Evolutionary conservation across 2,113 vertebrate genomes (phyloP).

Genomic region (Poeciliopsis occidentalis): DNA sequence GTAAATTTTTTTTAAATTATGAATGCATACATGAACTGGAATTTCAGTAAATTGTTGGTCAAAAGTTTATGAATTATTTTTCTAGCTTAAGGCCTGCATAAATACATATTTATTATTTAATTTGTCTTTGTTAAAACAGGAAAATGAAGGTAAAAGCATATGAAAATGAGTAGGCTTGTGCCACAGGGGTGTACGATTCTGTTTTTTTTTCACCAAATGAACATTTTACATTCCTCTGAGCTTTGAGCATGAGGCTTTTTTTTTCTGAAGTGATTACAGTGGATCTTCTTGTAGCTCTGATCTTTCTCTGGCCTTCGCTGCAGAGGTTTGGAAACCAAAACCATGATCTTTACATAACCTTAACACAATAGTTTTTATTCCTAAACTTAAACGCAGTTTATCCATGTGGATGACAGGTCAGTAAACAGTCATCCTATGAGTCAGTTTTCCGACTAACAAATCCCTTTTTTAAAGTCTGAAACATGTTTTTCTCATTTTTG

Average conservation of each 20-base stretch:
- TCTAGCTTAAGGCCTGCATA: neutral
- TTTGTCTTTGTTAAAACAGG: neutral
- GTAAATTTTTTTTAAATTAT: neutral
- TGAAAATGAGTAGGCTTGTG: neutral
- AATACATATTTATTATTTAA: neutral
- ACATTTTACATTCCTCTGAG: neutral
- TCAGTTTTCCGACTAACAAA: neutral
- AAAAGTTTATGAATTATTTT: neutral
- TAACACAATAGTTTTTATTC: conserved; percentile 5
- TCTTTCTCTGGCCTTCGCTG: conserved; percentile 1
- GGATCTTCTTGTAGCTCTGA: conserved; percentile 1
- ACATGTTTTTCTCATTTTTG: neutral
- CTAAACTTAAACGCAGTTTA: conserved; percentile 5
- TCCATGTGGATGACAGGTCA: neutral
- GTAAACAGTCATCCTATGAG: neutral
- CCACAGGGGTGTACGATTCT: neutral
- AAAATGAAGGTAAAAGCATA: neutral
- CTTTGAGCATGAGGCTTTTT: neutral
- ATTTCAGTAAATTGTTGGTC: neutral
- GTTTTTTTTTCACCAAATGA: neutral
- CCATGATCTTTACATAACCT: conserved; percentile 9
- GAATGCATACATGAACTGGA: neutral
- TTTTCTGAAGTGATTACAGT: neutral
- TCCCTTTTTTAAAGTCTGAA: neutral
- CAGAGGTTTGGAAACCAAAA: conserved; percentile 13